Base-by-base conservation (phyloP, 2,797 vertebrate genomes). In the Caiman crocodilus region DNA sequence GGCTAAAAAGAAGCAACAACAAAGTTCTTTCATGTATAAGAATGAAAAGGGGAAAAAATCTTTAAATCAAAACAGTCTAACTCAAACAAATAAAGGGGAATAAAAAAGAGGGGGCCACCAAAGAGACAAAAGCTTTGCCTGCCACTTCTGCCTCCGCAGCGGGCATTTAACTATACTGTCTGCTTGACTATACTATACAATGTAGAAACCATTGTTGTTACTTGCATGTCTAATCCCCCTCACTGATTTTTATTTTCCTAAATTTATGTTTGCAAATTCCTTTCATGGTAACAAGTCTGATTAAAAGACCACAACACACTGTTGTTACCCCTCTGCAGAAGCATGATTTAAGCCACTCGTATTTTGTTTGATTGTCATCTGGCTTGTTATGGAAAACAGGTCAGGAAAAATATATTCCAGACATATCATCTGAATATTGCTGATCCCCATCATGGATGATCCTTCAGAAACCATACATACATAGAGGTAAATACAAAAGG, bases 151-250 rank as follows among this genome's bases (percentile, higher is more conserved):
- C 98, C 98, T 99, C 98, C 98, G 95, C 84, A 98, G 98, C 98
- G 98, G 98, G 98, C 98, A 97, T 97, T 97, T 97, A 98, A 97
- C 84, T 97, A 98, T 97, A 97, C 96, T 97, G 98, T 96, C 98
- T 98, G 99, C 98, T 98, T 99, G 98, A 98, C 97, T 97, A 97
- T 98, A 97, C 94, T 99, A 98, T 99, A 99, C 98, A 98, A 98
- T 99, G 98, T 98, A 98, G 98, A 98, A 98, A 98, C 97, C 98
- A 98, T 98, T 97, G 97, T 98, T 98, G 98, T 98, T 98, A 97
- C 98, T 98, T 99, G 99, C 99, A 99, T 99, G 99, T 98, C 98
- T 98, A 97, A 97, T 97, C 95, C 89, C 96, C 94, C 90, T 97
- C 81, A 95, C 97, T 94, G 90, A 98, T 97, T 97, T 98, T 98